Evolutionary conservation across 2,888 invertebrate species (phyloP), one percentile per base, ranked within the genome.

Genomic region (Erebia ligea): DNA sequence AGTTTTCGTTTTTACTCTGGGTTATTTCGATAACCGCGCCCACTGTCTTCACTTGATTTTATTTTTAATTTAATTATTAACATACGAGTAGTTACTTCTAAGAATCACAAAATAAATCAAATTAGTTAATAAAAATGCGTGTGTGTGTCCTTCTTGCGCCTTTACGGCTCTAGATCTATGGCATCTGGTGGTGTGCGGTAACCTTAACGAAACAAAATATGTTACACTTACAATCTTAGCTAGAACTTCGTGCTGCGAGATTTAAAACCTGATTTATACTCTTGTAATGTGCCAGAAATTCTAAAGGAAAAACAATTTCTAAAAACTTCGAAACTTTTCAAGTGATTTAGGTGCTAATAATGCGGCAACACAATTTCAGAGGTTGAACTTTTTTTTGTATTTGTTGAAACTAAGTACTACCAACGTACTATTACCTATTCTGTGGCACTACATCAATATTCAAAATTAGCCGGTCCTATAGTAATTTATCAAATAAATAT

Each of bases 251-350:
- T 68, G 67, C 72, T 69, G 63, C 68, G 64, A 74, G 71, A 76
- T 75, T 77, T 77, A 75, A 73, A 75, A 72, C 72, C 65, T 76
- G 76, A 76, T 77, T 76, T 76, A 77, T 74, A 73, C 58, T 73
- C 72, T 75, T 75, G 71, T 75, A 74, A 75, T 76, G 76, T 70
- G 73, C 73, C 73, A 74, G 73, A 69, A 72, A 71, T 63, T 45
- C 61, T 69, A 69, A 73, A 10, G 45, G 42, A 25, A 52, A 71
- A 71, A 69, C 61, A 67, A 71, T 52, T 69, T 71, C 63, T 66
- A 54, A 70, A 63, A 73, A 72, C 57, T 69, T 68, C 54, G 40
- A 68, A 34, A 67, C 59, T 58, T 61, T 57, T 65, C 40, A 40
- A 61, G 66, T 67, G 73, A 73, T 73, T 71, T 69, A 73, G 52